Evolutionary conservation across 30 jellyfish, hydroid and myxozoan genomes (phyloP).

Genomic region (Cassiopea xamachana): DNA sequence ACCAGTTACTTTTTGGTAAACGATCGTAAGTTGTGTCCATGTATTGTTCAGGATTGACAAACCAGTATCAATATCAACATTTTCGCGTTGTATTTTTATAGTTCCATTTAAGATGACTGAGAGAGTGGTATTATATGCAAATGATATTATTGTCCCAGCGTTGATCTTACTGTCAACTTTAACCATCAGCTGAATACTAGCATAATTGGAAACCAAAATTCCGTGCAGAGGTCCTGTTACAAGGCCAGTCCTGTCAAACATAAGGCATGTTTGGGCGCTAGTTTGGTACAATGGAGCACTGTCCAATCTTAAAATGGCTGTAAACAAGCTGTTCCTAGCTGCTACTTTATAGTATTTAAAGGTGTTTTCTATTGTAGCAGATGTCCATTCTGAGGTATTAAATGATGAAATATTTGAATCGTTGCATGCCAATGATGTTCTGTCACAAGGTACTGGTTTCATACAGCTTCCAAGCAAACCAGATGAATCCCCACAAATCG

Average conservation of each 20-base stretch:
- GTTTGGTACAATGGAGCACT: slow-evolving; percentile 38
- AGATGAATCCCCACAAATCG: slow-evolving; percentile 2
- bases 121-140: slow-evolving; percentile 36
- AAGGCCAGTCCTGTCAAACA: slow-evolving; percentile 45
- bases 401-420: slow-evolving; percentile 15
- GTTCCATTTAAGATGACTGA: slow-evolving; percentile 37
- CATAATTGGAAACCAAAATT: slow-evolving; percentile 15
- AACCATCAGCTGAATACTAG: slow-evolving; percentile 55
- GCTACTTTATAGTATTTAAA: slow-evolving; percentile 15
- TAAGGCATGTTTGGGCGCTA: slow-evolving; percentile 49
- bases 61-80: slow-evolving; percentile 43
- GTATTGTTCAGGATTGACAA: background rate
- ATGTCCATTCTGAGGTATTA: background rate
- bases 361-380: background rate
- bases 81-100: slow-evolving; percentile 24
- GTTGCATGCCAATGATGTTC: slow-evolving; percentile 3
- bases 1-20: slow-evolving; percentile 57
- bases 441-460: background rate
- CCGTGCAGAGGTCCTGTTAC: slow-evolving; percentile 27
- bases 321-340: slow-evolving; percentile 28
- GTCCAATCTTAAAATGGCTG: background rate
- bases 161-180: slow-evolving; percentile 2
- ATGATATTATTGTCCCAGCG: slow-evolving; percentile 61
- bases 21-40: slow-evolving; percentile 70
- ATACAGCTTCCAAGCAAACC: slow-evolving; percentile 55